Evolutionary conservation across 2,113 vertebrate genomes (phyloP).

Genomic region (Gracilinanus agilis): DNA sequence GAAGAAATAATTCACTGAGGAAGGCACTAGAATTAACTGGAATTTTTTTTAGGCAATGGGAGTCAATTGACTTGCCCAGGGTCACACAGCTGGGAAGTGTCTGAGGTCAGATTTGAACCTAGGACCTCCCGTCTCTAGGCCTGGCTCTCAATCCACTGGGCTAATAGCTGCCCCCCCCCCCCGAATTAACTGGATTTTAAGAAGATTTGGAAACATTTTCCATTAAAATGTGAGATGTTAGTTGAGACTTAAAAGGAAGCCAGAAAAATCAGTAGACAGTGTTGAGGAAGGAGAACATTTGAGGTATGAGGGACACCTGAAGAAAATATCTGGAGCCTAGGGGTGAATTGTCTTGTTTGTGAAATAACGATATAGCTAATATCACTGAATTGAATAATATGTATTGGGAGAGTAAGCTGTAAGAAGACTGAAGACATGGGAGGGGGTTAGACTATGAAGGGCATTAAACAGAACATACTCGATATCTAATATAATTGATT

Average conservation of each 20-base stretch:
- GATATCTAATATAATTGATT: background rate
- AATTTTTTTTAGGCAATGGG: too few relatives aligned
- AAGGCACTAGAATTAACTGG: too few relatives aligned
- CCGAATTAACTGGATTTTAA: too few relatives aligned
- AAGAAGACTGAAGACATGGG: background rate
- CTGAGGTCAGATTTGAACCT: too few relatives aligned
- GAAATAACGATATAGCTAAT: background rate
- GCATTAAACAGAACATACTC: background rate
- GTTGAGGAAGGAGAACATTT: background rate
- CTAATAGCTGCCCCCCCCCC: too few relatives aligned
- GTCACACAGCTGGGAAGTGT: too few relatives aligned
- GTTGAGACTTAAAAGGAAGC: background rate
- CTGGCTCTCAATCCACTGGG: too few relatives aligned
- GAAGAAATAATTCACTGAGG: too few relatives aligned
- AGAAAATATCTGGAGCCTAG: background rate
- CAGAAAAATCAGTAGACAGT: background rate
- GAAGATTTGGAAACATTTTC: background rate
- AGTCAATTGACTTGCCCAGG: too few relatives aligned
- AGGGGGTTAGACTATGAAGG: background rate
- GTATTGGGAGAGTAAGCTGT: background rate
- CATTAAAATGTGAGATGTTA: background rate
- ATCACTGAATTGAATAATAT: background rate
- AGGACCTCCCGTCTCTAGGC: too few relatives aligned
- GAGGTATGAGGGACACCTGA: background rate
- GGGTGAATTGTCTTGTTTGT: background rate